These are phyloP conservation scores for Amphiduros pacificus DNA, from an alignment of 2,888 invertebrate species.

Conservation along the genomic window DNA sequence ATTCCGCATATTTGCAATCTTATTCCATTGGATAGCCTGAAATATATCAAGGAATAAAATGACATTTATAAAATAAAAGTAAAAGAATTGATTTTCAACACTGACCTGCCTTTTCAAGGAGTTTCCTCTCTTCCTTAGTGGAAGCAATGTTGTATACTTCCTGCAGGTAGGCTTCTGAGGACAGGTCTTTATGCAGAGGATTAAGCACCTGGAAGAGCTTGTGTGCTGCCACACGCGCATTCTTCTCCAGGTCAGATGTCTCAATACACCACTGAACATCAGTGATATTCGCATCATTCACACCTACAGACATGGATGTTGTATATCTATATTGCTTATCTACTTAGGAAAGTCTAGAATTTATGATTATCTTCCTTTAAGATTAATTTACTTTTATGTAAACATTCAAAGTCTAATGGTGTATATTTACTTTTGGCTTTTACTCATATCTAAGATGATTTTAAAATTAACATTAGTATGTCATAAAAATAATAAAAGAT, in stretches of 20 bases:
- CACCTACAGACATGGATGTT: constrained; percentile 61
- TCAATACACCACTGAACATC: constrained; percentile 78
- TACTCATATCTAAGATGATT: too few species aligned
- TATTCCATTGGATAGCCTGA: background rate
- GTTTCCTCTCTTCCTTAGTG: constrained; percentile 40
- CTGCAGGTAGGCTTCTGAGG: constrained; percentile 67
- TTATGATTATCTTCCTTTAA: background rate
- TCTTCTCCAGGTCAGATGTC: constrained; percentile 83
- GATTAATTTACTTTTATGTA: background rate
- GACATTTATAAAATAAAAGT: background rate
- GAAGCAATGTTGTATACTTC: constrained; percentile 43
- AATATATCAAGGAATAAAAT: background rate
- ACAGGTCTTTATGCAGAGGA: constrained; percentile 66
- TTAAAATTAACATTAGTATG: too few species aligned
- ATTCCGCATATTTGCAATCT: background rate
- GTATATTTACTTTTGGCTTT: background rate
- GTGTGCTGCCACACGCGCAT: constrained; percentile 83
- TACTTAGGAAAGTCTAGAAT: too few species aligned
- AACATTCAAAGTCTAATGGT: background rate
- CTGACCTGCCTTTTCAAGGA: constrained; percentile 51
- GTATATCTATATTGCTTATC: background rate
- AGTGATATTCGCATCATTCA: constrained; percentile 73
- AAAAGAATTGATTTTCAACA: background rate
- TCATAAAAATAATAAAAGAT: background rate
- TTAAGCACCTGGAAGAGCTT: constrained; percentile 78